Percentiles rank a stretch among this genome's conserved stretches.
Conservation (phyloP, 2,888 invertebrate genomes). For the Drosophila affinis region DNA sequence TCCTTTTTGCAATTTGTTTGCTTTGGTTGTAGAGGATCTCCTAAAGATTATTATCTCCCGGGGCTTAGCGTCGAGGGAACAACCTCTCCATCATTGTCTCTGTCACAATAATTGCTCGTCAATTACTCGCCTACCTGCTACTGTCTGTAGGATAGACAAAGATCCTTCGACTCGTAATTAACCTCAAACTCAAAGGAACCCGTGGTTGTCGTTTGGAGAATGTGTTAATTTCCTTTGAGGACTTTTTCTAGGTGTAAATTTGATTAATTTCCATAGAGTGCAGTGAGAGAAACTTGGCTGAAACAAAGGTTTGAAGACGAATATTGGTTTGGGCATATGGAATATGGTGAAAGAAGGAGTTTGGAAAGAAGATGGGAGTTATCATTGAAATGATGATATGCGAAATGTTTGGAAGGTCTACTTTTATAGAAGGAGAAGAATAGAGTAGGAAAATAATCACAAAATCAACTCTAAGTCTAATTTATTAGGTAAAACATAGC, state of each 20-base stretch:
- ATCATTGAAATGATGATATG: too few relatives aligned
- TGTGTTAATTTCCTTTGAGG: constrained; percentile 20
- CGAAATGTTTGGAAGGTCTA: too few relatives aligned
- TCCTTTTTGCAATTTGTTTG: constrained; percentile 57
- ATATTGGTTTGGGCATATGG: neutral
- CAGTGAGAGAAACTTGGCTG: neutral
- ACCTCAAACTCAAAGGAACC: neutral
- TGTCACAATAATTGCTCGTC: constrained; percentile 77
- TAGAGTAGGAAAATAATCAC: too few relatives aligned
- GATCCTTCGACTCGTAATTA: constrained; percentile 18
- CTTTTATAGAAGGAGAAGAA: too few relatives aligned
- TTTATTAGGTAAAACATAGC: neutral
- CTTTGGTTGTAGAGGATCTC: constrained; percentile 43
- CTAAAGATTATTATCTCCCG: constrained; percentile 43
- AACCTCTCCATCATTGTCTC: constrained; percentile 38
- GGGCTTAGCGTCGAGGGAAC: constrained; percentile 26
- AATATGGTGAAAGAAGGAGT: neutral
- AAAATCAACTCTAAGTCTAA: too few relatives aligned
- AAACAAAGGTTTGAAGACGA: neutral
- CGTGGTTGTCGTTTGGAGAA: neutral
- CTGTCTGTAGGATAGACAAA: constrained; percentile 36
- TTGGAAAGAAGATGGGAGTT: neutral
- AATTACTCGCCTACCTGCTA: constrained; percentile 69
- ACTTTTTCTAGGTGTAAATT: constrained; percentile 57
- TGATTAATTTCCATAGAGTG: constrained; percentile 48